Evolutionary conservation across 2,113 vertebrate species (phyloP).

Genomic region (Mesembrinibis cayennensis): DNA sequence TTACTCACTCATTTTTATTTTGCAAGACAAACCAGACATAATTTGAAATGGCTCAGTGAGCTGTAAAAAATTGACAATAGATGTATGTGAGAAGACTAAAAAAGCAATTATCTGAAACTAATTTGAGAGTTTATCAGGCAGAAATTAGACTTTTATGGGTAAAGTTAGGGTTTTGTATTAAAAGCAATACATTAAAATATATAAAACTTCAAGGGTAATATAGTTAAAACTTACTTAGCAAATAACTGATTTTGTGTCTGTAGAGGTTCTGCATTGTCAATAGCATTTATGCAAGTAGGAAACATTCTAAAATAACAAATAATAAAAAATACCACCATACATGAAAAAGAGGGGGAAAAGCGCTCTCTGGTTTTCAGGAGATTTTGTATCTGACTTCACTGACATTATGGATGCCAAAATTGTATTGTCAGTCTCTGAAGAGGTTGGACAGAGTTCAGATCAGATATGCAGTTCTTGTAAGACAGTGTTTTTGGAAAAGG

Average conservation of each 20-base stretch:
- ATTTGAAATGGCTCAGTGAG: constrained; percentile 56
- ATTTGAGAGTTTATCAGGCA: constrained; percentile 65
- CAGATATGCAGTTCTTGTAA: neutral
- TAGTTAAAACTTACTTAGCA: neutral
- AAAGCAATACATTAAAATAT: constrained; percentile 24
- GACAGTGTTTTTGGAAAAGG: neutral
- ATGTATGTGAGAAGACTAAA: constrained; percentile 38
- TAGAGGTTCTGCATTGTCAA: neutral
- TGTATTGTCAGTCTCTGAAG: no score
- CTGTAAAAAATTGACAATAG: constrained; percentile 62
- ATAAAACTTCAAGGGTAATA: constrained; percentile 22
- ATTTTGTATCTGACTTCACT: neutral
- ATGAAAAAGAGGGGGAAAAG: rapidly evolving
- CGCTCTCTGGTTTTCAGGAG: neutral
- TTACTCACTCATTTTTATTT: constrained; percentile 50
- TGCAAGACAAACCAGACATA: constrained; percentile 43
- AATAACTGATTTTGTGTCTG: neutral
- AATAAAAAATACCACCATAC: neutral
- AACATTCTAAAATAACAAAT: neutral
- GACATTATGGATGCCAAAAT: neutral
- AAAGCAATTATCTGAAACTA: constrained; percentile 67
- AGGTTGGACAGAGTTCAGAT: neutral
- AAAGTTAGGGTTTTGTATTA: constrained; percentile 27
- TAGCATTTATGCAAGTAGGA: neutral
- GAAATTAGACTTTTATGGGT: constrained; percentile 44